Evolutionary conservation across 2,113 vertebrate genomes (phyloP).

Genomic region (Chaenogobius annularis): DNA sequence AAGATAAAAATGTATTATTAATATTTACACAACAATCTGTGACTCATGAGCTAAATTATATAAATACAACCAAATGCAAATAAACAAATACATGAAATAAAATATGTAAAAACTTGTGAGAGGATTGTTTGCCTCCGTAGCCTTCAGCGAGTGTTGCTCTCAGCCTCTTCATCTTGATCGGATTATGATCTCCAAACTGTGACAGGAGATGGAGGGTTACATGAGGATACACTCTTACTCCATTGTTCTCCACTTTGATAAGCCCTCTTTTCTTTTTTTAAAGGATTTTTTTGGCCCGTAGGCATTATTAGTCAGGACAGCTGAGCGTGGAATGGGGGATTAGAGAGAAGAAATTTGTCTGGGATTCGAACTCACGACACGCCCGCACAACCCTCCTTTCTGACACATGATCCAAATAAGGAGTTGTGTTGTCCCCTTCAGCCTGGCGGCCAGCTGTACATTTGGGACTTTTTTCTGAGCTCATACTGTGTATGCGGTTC

Average conservation of each 20-base stretch:
- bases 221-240: conserved; percentile 43
- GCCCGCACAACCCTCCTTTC: too few relatives aligned
- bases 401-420: too few relatives aligned
- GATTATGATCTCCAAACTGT: conserved; percentile 55
- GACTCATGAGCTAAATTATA: too few relatives aligned
- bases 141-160: neutral
- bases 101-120: neutral
- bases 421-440: too few relatives aligned
- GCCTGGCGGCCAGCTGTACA: neutral
- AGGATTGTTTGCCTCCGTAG: neutral
- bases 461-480: neutral
- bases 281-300: conserved; percentile 4
- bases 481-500: neutral
- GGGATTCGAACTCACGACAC: too few relatives aligned
- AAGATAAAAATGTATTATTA: too few relatives aligned
- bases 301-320: neutral
- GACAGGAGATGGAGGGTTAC: conserved; percentile 30
- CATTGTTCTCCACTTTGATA: conserved; percentile 37
- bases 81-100: neutral
- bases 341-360: too few relatives aligned
- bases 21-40: neutral
- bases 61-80: neutral
- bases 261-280: conserved; percentile 16
- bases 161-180: conserved; percentile 60
- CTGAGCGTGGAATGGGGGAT: too few relatives aligned